Conservation (phyloP, 2,888 invertebrate species). For the Ceraclea dissimilis region DNA sequence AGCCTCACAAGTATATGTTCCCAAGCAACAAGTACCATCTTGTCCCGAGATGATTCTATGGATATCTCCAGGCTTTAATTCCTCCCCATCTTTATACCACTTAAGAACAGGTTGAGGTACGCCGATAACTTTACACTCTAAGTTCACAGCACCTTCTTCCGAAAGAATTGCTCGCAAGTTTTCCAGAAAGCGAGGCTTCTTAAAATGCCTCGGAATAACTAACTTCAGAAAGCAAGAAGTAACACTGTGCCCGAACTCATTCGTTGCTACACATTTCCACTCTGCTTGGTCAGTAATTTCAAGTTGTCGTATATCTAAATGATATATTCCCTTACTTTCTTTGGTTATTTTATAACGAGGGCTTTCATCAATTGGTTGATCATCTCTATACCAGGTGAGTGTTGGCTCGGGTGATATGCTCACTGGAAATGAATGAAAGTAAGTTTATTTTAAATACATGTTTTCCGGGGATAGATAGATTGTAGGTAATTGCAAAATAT, state of each 20-base stretch:
- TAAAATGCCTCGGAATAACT: constrained; percentile 79
- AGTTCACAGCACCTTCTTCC: constrained; percentile 82
- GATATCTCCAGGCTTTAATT: constrained; percentile 84
- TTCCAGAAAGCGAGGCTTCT: constrained; percentile 81
- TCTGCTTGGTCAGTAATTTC: constrained; percentile 84
- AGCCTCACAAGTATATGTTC: constrained; percentile 87
- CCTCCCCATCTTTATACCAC: constrained; percentile 89
- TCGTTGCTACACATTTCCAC: constrained; percentile 86
- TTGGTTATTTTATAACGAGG: constrained; percentile 58
- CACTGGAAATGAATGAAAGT: constrained; percentile 45
- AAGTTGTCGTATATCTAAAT: constrained; percentile 63
- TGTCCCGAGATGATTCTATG: constrained; percentile 85
- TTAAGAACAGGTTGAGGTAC: constrained; percentile 84
- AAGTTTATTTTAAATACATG: constrained; percentile 4
- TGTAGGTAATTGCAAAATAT: background rate
- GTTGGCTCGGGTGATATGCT: constrained; percentile 74
- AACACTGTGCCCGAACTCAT: constrained; percentile 82
- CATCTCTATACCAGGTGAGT: constrained; percentile 83
- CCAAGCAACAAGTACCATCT: constrained; percentile 83
- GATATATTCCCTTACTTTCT: constrained; percentile 65
- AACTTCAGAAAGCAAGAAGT: constrained; percentile 81
- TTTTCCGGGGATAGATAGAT: background rate
- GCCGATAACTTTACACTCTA: constrained; percentile 89
- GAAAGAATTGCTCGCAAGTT: constrained; percentile 77
- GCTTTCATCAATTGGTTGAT: constrained; percentile 62